Base-by-base conservation (phyloP, 2,888 invertebrate species). In the Xylota sylvarum region DNA sequence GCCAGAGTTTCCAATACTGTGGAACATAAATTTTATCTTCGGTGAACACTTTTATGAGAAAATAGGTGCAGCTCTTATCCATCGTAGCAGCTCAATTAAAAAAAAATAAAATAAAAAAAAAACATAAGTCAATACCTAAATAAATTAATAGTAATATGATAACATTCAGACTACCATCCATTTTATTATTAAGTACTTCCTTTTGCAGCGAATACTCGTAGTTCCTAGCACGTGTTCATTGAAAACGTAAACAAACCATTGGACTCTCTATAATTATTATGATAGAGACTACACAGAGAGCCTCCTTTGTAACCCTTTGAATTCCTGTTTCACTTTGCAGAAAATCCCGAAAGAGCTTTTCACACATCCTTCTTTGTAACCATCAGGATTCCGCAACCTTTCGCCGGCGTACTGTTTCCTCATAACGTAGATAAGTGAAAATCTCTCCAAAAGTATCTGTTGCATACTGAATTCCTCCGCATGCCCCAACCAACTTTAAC, bases 391-490 rank as follows among this genome's bases (percentile, higher is more conserved):
- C 37, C 14, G 12, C 70, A 77, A 85, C 76, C 64, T 58, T 60
- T 17, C 6, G 19, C 10, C 23, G 5, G 35, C 74, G 82, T 27
- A 43, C 56, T 56, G 27, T 30, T 9, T 1, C 2, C 10, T n/a
- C 12, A 48, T 17, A 27, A 0, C 14, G 48, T 52, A n/a, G n/a
- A n/a, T n/a, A 6, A 7, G n/a, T 10, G 40, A 17, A 27, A 73
- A 78, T 72, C 82, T 78, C 77, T 86, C 77, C 82, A 77, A 73
- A 82, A 9, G 55, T 64, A 77, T 73, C 86, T 82, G 86, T 82
- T 82, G 86, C 86, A 76, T 55, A 73, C 12, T 58, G 23, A 40
- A 40, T 58, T 43, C 74, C 62, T 14, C 35, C 14, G 12, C 78
- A 37, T 62, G 6, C 40, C 27, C 80, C 50, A 40, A 30, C 30